Percentiles rank a stretch among this genome's conserved stretches.
phyloP scores from a whole-genome alignment of 2,797 vertebrate genomes.

The Octomys mimax region DNA sequence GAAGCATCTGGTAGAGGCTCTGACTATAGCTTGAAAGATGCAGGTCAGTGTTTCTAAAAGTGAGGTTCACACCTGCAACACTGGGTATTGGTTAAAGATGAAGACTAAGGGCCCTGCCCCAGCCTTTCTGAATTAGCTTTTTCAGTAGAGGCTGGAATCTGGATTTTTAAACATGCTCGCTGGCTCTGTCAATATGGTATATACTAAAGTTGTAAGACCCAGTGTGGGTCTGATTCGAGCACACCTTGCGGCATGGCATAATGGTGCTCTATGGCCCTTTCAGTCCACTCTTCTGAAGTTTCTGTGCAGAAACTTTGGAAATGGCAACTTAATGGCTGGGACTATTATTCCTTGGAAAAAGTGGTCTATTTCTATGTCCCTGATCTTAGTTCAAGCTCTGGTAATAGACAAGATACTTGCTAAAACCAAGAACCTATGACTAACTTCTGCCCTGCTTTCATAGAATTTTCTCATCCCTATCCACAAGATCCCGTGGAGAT shows the following conservation, averaged over 20 bases:
- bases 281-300: background rate
- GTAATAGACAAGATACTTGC: background rate
- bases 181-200: background rate
- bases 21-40: slow-evolving; percentile 31
- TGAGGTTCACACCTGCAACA: background rate
- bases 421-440: background rate
- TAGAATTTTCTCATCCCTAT: accelerated
- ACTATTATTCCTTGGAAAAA: slow-evolving; percentile 1
- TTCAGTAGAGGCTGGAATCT: background rate
- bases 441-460: background rate
- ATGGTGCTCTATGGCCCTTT: background rate
- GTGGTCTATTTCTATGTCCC: background rate
- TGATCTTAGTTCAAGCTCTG: background rate
- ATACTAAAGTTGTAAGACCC: background rate
- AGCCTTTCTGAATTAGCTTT: background rate
- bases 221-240: background rate
- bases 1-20: background rate
- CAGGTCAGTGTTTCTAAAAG: slow-evolving; percentile 29
- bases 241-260: background rate
- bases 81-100: background rate
- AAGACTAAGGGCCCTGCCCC: background rate
- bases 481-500: background rate
- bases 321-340: background rate
- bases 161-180: background rate
- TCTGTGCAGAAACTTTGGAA: background rate